Evolutionary conservation across 2,888 invertebrate species (phyloP), one percentile per base, ranked within the genome.

Genomic region (Lasioglossum malachurum): DNA sequence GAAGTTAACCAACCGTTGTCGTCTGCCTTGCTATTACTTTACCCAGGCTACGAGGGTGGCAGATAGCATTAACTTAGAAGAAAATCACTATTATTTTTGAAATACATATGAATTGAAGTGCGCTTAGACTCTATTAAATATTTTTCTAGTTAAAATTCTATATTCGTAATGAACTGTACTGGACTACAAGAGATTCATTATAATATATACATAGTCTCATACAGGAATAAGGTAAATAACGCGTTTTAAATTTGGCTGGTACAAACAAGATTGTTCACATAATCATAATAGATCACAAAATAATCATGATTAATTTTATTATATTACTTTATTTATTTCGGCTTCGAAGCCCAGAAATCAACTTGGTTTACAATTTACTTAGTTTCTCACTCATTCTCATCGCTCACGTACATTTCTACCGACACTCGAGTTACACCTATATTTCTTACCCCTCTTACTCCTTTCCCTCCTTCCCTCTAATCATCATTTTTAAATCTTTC

Each of bases 11-110:
- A 96, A 72, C 93, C 94, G 0, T 96, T 98, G 10, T 95, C 96
- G 49, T 93, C 95, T 2, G 96, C 96, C 0, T 95, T 98, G 4
- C 95, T 96, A 67, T 92, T 94, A 5, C 95, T 98, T 49, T 97
- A 97, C 94, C 97, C 98, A 0, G 98, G 98, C 0, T 98, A 97
- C 92, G 97, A 96, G 83, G 96, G 95, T 14, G 96, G 96, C 31
- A 90, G 88, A 87, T 89, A 86, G 85, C 83, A 64, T 67, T 84
- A 57, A 78, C 31, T 77, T 60, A 19, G 69, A 23, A 27, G 53
- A 60, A 80, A 49, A 53, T 16, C 3, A 75, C 4, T 64, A 73
- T 64, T 75, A 75, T 12, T n/a, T 72, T 23, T n/a, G 23, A 75
- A 75, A 31, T 46, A 64, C 2, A 46, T 38, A 64, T 2, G 10